phyloP scores from a whole-genome alignment of 2,113 vertebrate species.

The Labrus mixtus region DNA sequence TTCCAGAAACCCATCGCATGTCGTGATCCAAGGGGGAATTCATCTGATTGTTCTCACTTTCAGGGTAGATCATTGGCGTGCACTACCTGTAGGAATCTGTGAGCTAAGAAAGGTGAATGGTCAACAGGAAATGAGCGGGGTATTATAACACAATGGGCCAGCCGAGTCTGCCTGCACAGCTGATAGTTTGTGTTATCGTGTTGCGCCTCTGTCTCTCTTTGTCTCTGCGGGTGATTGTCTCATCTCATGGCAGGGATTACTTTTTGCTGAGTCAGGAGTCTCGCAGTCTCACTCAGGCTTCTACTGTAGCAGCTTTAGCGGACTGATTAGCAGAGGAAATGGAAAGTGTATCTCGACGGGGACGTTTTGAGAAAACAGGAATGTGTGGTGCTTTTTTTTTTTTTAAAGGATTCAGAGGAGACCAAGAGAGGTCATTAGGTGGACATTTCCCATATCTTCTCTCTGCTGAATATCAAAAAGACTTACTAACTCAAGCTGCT shows the following conservation, averaged over 20 bases:
- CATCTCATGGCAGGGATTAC: constrained; percentile 46
- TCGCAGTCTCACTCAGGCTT: constrained; percentile 34
- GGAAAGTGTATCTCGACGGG: constrained; percentile 16
- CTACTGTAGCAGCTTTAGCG: constrained; percentile 41
- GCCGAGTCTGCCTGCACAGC: constrained; percentile 53
- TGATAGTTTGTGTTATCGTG: constrained; percentile 42
- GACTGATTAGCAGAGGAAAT: constrained; percentile 43
- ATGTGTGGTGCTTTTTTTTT: constrained; percentile 26
- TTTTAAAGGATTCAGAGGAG: constrained; percentile 16
- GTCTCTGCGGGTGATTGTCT: constrained; percentile 48
- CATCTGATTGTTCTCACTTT: neutral
- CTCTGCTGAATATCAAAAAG: neutral
- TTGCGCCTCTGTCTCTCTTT: constrained; percentile 35
- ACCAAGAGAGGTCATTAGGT: constrained; percentile 1
- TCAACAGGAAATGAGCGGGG: constrained; percentile 64
- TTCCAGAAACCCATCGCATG: neutral
- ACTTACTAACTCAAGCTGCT: neutral
- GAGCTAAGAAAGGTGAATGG: constrained; percentile 58
- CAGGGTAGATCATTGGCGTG: neutral
- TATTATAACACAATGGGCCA: constrained; percentile 60
- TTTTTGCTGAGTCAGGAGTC: constrained; percentile 69
- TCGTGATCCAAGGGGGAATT: too few species aligned
- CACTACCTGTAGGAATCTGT: constrained; percentile 66
- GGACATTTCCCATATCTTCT: neutral
- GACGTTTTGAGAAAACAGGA: constrained; percentile 39